phyloP scores from a whole-genome alignment of 1,140 invertebrate genomes.

The Heliothis virescens region DNA sequence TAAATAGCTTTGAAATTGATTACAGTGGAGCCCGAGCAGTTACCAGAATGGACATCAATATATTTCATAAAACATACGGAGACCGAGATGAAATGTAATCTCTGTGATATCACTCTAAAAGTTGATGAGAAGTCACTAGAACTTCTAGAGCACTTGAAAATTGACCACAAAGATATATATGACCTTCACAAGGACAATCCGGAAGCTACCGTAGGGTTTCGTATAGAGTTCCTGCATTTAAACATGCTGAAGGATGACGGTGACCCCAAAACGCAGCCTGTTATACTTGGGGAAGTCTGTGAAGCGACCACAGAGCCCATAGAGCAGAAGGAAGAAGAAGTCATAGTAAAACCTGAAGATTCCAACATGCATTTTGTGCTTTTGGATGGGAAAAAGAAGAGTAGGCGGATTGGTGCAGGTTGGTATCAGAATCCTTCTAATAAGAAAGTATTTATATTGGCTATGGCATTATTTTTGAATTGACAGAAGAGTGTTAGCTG shows the following conservation, averaged over 20 bases:
- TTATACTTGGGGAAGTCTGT: conserved; percentile 70
- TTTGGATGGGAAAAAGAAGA: conserved; percentile 55
- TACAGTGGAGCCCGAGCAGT: conserved; percentile 51
- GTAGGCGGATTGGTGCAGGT: conserved; percentile 48
- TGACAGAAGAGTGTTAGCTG: too few relatives aligned
- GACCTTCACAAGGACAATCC: conserved; percentile 72
- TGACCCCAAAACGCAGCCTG: conserved; percentile 62
- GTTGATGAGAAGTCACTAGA: conserved; percentile 62
- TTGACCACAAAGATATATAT: conserved; percentile 69
- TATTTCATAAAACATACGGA: conserved; percentile 68
- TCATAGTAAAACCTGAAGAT: conserved; percentile 50
- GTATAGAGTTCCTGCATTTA: conserved; percentile 79
- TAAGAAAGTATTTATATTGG: background rate
- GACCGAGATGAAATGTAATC: conserved; percentile 69
- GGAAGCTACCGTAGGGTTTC: conserved; percentile 70
- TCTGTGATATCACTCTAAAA: conserved; percentile 67
- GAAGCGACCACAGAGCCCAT: conserved; percentile 58
- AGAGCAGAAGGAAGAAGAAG: conserved; percentile 52
- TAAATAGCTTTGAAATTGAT: conserved; percentile 7
- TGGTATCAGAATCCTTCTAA: conserved; percentile 44
- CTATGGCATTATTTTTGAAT: background rate
- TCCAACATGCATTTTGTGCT: conserved; percentile 64
- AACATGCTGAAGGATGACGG: conserved; percentile 71
- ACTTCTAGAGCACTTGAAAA: conserved; percentile 67
- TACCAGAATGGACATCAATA: conserved; percentile 73